Evolutionary conservation across 2,113 vertebrate species (phyloP), one percentile per base, ranked within the genome.

Genomic region (Cyprinodon tularosa): DNA sequence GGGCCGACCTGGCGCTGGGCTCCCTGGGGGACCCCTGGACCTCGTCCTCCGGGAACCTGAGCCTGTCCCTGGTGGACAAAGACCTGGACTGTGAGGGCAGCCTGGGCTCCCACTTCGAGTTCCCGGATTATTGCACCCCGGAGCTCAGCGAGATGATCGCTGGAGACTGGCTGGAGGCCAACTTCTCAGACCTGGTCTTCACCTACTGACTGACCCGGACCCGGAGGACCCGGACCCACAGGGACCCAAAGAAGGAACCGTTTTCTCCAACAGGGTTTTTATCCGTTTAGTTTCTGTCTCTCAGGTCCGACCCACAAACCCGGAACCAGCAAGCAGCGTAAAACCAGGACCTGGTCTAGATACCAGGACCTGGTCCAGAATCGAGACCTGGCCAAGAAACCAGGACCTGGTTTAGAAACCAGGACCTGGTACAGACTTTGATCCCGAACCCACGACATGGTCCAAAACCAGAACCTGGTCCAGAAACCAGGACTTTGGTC

Each of bases 81-180:
- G 97, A 97, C 91, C 91, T 97, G 94, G 97, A 98, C 91, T 96
- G 96, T 83, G 96, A 96, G 88, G 95, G 95, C 77, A 96, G 96
- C 91, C 93, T 96, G 77, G 95, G 96, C 59, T 99, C 97, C 12
- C 97, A 99, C 93, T 99, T 99, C 86, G 97, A 98, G 64, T 98
- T 98, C 88, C 97, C 97, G 81, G 97, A 98, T 86, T 95, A 97
- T 88, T 98, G 96, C 94, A 98, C 96, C 82, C 96, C 97, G 6
- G 97, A 98, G 94, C 94, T 99, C 81, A 98, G 96, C 90, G 95
- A 97, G 88, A 98, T 99, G 97, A 99, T 99, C 79, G 95, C 97
- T 3, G 97, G 96, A 61, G 96, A 96, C 94, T 98, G 97, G 97
- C 95, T 98, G 88, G 96, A 98, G 91, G 96, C 96, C 78, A 96